Conservation (phyloP, 2,113 vertebrate genomes). For the Argyrosomus japonicus region DNA sequence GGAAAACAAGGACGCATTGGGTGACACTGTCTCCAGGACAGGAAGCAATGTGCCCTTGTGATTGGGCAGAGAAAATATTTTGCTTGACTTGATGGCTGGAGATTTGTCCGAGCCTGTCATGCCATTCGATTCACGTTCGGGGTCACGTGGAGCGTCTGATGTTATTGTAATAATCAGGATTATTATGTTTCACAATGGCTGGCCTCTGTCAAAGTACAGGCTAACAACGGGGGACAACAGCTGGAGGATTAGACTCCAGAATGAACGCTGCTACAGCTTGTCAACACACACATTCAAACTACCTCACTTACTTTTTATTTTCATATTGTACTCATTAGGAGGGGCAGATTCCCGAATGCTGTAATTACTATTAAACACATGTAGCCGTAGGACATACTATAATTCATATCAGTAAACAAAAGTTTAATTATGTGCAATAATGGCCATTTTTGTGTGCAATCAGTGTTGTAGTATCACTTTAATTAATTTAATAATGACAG, state of each 20-base stretch:
- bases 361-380: constrained; percentile 7
- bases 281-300: constrained; percentile 15
- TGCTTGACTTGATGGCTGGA: constrained; percentile 72
- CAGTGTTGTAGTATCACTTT: not conserved
- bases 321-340: constrained; percentile 32
- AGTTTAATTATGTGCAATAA: constrained; percentile 35
- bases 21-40: constrained; percentile 72
- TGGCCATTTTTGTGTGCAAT: constrained; percentile 6
- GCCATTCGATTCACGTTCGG: constrained; percentile 45
- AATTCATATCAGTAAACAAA: constrained; percentile 8
- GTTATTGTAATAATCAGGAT: constrained; percentile 77
- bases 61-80: constrained; percentile 84
- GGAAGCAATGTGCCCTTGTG: constrained; percentile 78
- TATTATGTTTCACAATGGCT: constrained; percentile 73
- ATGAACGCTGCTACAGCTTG: constrained; percentile 6
- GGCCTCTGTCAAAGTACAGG: constrained; percentile 60
- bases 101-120: constrained; percentile 59
- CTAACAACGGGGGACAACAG: constrained; percentile 25
- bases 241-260: constrained; percentile 12
- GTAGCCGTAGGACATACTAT: not conserved
- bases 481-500: too few relatives aligned
- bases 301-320: constrained; percentile 10
- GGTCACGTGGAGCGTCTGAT: constrained; percentile 47
- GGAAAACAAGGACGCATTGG: constrained; percentile 74
- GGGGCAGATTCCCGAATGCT: not conserved